Percentiles rank a stretch among this genome's conserved stretches.
These are phyloP conservation scores for Lepus townsendii DNA, from an alignment of 2,797 vertebrate genomes.

Conservation along the genomic window DNA sequence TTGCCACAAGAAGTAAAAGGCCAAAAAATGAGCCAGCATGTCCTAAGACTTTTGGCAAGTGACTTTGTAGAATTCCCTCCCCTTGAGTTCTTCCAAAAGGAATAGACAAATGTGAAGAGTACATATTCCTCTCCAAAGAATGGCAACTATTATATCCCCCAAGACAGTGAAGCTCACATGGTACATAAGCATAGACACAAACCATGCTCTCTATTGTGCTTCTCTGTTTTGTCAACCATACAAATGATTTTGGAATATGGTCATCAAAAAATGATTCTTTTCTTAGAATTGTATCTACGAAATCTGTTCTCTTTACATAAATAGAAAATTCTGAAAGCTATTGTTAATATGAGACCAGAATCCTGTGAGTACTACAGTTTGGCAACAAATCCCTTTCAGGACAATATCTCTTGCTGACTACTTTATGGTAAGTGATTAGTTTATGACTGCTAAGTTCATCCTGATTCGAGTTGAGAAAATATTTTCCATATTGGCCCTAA, in stretches of 20 bases:
- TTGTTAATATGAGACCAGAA: slow-evolving; percentile 13
- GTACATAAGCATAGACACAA: slow-evolving; percentile 22
- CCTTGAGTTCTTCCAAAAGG: background rate
- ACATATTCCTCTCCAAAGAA: background rate
- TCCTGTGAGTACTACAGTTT: slow-evolving; percentile 3
- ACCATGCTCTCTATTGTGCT: background rate
- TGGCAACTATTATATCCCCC: background rate
- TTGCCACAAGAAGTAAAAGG: background rate
- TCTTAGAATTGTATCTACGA: too few relatives aligned
- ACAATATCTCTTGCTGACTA: background rate
- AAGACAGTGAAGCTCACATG: slow-evolving; percentile 29
- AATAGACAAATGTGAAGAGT: background rate
- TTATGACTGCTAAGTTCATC: slow-evolving; percentile 9
- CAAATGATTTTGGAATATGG: slow-evolving; percentile 39
- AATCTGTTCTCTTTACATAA: too few relatives aligned
- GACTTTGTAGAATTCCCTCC: background rate
- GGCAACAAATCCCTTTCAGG: slow-evolving; percentile 2
- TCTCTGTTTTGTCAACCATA: slow-evolving; percentile 60
- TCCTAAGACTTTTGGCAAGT: slow-evolving; percentile 44
- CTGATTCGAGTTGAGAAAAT: slow-evolving; percentile 34
- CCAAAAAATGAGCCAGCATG: background rate
- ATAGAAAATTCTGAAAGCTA: background rate
- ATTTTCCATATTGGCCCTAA: slow-evolving; percentile 19
- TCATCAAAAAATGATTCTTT: slow-evolving; percentile 40
- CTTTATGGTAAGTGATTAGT: background rate